Evolutionary conservation across 2,797 vertebrate genomes (phyloP), one percentile per base, ranked within the genome.

Genomic region (Liasis olivaceus): DNA sequence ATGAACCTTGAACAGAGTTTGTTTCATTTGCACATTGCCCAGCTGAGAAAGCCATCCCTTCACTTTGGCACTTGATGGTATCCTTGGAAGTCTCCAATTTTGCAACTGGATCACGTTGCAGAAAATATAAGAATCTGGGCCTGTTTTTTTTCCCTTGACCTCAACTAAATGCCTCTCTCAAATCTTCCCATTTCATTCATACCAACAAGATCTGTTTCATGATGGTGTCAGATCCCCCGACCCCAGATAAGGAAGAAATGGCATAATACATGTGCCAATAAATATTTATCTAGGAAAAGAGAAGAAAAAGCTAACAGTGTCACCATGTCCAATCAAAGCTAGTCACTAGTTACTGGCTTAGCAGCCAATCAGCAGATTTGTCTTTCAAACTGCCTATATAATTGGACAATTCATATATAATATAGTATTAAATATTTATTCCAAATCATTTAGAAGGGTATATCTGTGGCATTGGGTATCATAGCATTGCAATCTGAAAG

Each of bases 151-250:
- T 3, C 5, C 42, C 17, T 59, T 28, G 5, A 66, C 6, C 51
- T 26, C 51, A 91, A 58, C 28, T 85, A 66, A 66, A 66, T 66
- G n/a, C 9, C 17, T 63, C 24, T 8, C 0, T 89, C 88, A 31
- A 0, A 0, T 0, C 85, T 89, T 17, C 59, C 84, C n/a, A 3
- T 56, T 63, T 0, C 0, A 88, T 86, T 85, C 11, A 58, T 3
- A 81, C 63, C 93, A 54, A 42, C 31, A 9, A 62, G 0, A 92
- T 0, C 0, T 3, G 47, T 15, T 26, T 3, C 91, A 54, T 85
- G 85, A 88, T 69, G 56, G 85, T 90, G 90, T 62, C 72, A 72
- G 7, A 42, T 1, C n/a, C 1, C 28, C 24, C 59, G 13, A 5
- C 84, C 54, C 2, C 22, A 64, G 84, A 90, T 86, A n/a, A 0